phyloP scores from a whole-genome alignment of 2,888 invertebrate species.

The Lepidocyrtoides sp. region DNA sequence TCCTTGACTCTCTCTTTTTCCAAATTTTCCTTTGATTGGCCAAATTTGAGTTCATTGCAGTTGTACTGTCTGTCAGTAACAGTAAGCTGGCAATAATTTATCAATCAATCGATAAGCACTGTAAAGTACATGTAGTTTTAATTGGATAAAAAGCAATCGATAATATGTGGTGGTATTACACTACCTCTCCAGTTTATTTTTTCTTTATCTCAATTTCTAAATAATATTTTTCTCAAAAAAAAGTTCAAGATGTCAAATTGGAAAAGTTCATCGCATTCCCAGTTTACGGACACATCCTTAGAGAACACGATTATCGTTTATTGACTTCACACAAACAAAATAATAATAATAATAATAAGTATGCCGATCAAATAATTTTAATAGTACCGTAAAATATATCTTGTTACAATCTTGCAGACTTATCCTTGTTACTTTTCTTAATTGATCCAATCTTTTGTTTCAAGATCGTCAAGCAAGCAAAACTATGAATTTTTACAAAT shows the following conservation, averaged over 20 bases:
- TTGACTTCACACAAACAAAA: not conserved
- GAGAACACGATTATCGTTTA: not conserved
- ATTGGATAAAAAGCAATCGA: too few relatives aligned
- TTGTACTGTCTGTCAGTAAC: too few relatives aligned
- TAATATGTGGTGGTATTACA: not conserved
- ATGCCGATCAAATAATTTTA: not conserved
- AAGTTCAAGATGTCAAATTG: constrained; percentile 38
- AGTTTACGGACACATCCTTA: not conserved
- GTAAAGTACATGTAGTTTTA: too few relatives aligned
- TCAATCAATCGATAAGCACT: not conserved
- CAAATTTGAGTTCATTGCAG: too few relatives aligned
- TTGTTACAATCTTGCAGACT: not conserved
- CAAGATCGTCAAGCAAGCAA: too few relatives aligned
- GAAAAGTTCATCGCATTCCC: constrained; percentile 48
- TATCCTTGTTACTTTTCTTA: not conserved
- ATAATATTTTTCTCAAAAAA: constrained; percentile 32
- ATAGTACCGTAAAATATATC: not conserved
- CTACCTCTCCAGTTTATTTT: not conserved
- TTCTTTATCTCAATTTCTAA: not conserved
- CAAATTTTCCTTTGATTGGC: too few relatives aligned
- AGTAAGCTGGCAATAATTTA: not conserved
- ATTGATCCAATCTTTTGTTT: too few relatives aligned
- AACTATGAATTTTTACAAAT: too few relatives aligned
- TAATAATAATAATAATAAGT: too few relatives aligned
- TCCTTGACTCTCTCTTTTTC: too few relatives aligned